Evolutionary conservation across 2,888 invertebrate genomes (phyloP).

Genomic region (Volucella bombylans): DNA sequence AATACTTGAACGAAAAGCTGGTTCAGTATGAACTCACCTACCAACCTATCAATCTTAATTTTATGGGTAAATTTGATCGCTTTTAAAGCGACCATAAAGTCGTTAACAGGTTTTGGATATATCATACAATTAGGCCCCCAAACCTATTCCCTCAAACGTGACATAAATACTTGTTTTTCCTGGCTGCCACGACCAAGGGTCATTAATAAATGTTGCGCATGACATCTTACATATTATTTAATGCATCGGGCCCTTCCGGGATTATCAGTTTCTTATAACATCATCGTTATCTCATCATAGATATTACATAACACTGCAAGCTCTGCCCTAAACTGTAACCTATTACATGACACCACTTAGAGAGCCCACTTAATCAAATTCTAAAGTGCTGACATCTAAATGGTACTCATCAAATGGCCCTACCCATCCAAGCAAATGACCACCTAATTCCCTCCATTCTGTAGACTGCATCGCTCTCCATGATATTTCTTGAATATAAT

Average conservation of each 20-base stretch:
- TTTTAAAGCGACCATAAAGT: too few species aligned
- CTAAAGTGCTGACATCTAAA: conserved; percentile 45
- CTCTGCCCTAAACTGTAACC: background rate
- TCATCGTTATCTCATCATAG: conserved; percentile 24
- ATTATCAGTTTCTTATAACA: conserved; percentile 51
- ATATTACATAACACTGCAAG: conserved; percentile 26
- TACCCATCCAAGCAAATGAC: conserved; percentile 13
- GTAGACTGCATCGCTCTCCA: conserved; percentile 31
- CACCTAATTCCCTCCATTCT: conserved; percentile 15
- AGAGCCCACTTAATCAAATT: conserved; percentile 34
- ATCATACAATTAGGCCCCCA: too few species aligned
- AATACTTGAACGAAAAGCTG: too few species aligned
- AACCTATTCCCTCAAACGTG: too few species aligned
- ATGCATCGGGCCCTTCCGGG: conserved; percentile 47
- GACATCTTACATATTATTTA: conserved; percentile 20
- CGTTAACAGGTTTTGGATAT: too few species aligned
- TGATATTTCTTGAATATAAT: background rate
- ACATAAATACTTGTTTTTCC: too few species aligned
- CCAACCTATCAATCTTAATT: too few species aligned
- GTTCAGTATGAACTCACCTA: too few species aligned
- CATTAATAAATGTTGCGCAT: background rate
- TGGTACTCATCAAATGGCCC: conserved; percentile 21
- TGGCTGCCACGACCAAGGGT: background rate
- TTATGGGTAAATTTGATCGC: too few species aligned
- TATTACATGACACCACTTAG: conserved; percentile 37